Base-by-base conservation (phyloP, 2,113 vertebrate genomes). In the Peromyscus maniculatus region DNA sequence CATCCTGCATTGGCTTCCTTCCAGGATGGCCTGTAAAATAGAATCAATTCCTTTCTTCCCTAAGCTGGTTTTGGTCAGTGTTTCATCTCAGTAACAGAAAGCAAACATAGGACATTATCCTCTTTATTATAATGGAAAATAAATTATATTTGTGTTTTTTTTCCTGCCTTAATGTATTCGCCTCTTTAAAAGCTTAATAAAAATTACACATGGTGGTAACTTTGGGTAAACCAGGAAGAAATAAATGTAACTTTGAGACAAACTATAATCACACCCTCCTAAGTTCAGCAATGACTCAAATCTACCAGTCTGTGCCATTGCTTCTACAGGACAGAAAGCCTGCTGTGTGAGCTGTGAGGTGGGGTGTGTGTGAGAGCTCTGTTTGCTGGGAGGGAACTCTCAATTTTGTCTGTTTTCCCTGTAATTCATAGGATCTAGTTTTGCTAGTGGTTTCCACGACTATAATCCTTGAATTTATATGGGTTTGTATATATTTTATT, bases 201-300 rank as follows among this genome's bases (percentile, higher is more conserved):
- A 87, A 69, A n/a, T 55, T 71, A 71, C 6, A 52, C 16, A 17
- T 46, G 22, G 39, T 55, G 55, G 78, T 84, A 62, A 62, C 72
- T 97, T 97, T 83, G 72, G 28, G 31, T 87, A 75, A 90, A 88
- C 78, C 43, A 52, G 39, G 28, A 89, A 97, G 87, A 90, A 97
- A 94, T 49, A 90, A 91, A 86, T 39, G 7, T 19, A 28, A 62
- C 36, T 94, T 66, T 31, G 26, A 93, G 36, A 6, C 10, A 16
- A 78, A 49, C 49, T 39, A 21, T 86, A 80, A 36, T 74, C 39
- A 15, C 15, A 78, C 62, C 87, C 16, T 84, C 17, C 22, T 36
- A 64, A 82, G 24, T 57, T 74, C 36, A 79, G 89, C 36, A n/a
- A 57, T 24, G 62, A 97, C 62, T 1, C 1, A 3, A 83, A 55